These are phyloP conservation scores for Aleiodes testaceus DNA, from an alignment of 2,888 invertebrate species.

Conservation along the genomic window DNA sequence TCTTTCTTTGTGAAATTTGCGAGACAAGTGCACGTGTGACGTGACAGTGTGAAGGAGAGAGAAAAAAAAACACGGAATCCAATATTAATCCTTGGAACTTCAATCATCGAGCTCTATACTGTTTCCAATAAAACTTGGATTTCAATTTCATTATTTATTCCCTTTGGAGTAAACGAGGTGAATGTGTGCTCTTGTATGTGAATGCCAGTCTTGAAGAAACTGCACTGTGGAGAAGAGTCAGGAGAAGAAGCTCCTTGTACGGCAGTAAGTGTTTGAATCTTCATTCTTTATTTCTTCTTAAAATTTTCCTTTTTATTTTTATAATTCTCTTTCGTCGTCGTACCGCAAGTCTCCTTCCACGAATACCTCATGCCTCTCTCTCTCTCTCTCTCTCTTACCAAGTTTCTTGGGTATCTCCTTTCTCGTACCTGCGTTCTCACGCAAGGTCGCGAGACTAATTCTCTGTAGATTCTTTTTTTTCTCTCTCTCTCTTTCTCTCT, in stretches of 20 bases:
- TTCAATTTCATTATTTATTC: neutral
- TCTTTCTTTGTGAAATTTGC: neutral
- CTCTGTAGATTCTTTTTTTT: constrained; percentile 13
- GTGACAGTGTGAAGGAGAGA: constrained; percentile 28
- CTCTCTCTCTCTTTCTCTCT: neutral
- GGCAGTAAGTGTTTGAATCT: constrained; percentile 56
- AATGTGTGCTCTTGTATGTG: neutral
- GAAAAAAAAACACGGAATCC: constrained; percentile 7
- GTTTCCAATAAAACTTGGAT: neutral
- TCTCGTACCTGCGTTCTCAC: constrained; percentile 31
- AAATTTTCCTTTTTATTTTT: constrained; percentile 35
- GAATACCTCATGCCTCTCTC: neutral
- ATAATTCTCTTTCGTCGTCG: neutral
- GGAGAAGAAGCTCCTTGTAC: constrained; percentile 50
- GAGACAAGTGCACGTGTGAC: neutral
- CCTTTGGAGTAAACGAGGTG: neutral
- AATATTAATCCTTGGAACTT: neutral
- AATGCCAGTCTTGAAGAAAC: constrained; percentile 19
- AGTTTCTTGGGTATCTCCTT: constrained; percentile 18
- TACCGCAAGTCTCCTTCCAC: neutral
- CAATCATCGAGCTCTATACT: neutral
- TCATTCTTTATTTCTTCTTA: constrained; percentile 22
- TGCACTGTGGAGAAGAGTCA: constrained; percentile 40
- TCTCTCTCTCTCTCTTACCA: constrained; percentile 6
- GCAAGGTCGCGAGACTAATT: constrained; percentile 40